Evolutionary conservation across 2,888 invertebrate species (phyloP).

Genomic region (Brachypalpus laphriformis): DNA sequence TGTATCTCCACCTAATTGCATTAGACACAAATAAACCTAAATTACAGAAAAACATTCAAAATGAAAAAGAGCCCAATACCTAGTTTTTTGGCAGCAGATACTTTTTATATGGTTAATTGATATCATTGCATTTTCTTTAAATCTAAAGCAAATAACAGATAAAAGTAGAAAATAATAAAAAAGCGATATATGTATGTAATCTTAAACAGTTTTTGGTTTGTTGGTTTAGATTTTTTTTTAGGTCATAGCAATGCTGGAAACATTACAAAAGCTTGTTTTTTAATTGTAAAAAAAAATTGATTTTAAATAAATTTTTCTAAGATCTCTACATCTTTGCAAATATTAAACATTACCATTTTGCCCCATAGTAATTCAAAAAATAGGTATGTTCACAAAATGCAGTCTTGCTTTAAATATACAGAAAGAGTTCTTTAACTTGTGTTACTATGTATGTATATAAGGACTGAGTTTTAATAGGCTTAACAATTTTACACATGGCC

Average conservation of each 20-base stretch:
- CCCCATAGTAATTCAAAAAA: constrained; percentile 47
- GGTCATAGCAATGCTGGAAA: constrained; percentile 76
- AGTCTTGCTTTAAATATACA: constrained; percentile 60
- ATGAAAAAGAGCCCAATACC: constrained; percentile 49
- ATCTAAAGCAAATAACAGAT: constrained; percentile 63
- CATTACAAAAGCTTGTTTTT: constrained; percentile 76
- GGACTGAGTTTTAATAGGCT: constrained; percentile 9
- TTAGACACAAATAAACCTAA: constrained; percentile 59
- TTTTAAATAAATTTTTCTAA: constrained; percentile 44
- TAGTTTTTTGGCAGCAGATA: constrained; percentile 49
- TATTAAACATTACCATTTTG: constrained; percentile 61
- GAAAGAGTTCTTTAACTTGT: constrained; percentile 40
- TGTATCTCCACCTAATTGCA: constrained; percentile 58
- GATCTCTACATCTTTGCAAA: constrained; percentile 47
- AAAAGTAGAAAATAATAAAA: constrained; percentile 43
- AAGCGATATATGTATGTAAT: constrained; percentile 56
- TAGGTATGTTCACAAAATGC: constrained; percentile 52
- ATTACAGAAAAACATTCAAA: constrained; percentile 68
- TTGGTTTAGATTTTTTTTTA: constrained; percentile 44
- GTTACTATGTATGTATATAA: constrained; percentile 26
- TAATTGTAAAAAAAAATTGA: constrained; percentile 26
- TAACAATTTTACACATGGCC: constrained; percentile 63
- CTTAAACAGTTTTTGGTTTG: constrained; percentile 35
- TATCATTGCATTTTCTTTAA: constrained; percentile 42
- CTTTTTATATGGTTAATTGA: constrained; percentile 37